These are phyloP conservation scores for Hemibagrus wyckioides DNA, from an alignment of 2,113 vertebrate species.

Conservation along the genomic window DNA sequence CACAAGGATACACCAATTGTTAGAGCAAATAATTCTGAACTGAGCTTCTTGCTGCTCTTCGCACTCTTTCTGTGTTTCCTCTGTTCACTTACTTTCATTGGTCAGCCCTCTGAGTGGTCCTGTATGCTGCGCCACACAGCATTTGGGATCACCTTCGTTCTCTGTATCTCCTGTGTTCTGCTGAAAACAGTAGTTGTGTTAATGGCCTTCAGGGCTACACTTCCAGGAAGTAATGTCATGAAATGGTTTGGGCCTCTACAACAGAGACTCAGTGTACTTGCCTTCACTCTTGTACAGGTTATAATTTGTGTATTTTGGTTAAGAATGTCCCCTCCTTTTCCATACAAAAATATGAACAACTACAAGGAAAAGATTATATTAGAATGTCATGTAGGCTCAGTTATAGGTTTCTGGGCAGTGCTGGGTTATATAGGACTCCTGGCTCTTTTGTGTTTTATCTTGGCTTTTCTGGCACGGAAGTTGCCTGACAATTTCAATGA, in stretches of 20 bases:
- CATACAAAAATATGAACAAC: slow-evolving; percentile 34
- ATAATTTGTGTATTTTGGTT: slow-evolving; percentile 41
- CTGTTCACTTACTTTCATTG: slow-evolving; percentile 8
- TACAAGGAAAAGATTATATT: slow-evolving; percentile 1
- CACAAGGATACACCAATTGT: slow-evolving; percentile 57
- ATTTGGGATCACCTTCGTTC: slow-evolving; percentile 24
- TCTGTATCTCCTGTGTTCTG: slow-evolving; percentile 44
- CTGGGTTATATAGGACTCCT: slow-evolving; percentile 17
- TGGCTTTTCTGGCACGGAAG: slow-evolving; percentile 23
- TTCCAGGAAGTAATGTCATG: slow-evolving; percentile 39
- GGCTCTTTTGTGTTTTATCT: neutral
- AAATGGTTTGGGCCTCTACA: slow-evolving; percentile 47
- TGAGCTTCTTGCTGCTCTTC: slow-evolving; percentile 61
- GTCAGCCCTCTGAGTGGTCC: slow-evolving; percentile 2
- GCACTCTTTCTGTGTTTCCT: slow-evolving; percentile 51
- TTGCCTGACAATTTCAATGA: slow-evolving; percentile 18
- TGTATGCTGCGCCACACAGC: slow-evolving; percentile 14
- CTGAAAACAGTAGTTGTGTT: slow-evolving; percentile 49
- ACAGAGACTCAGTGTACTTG: slow-evolving; percentile 41
- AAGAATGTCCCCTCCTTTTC: slow-evolving; percentile 33
- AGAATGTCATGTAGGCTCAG: slow-evolving; percentile 27
- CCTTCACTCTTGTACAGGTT: slow-evolving; percentile 35
- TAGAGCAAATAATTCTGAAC: slow-evolving; percentile 56
- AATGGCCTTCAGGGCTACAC: slow-evolving; percentile 47
- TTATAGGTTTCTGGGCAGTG: neutral